Conservation (phyloP, 2,113 vertebrate genomes). For the Gallinago jamesoni region DNA sequence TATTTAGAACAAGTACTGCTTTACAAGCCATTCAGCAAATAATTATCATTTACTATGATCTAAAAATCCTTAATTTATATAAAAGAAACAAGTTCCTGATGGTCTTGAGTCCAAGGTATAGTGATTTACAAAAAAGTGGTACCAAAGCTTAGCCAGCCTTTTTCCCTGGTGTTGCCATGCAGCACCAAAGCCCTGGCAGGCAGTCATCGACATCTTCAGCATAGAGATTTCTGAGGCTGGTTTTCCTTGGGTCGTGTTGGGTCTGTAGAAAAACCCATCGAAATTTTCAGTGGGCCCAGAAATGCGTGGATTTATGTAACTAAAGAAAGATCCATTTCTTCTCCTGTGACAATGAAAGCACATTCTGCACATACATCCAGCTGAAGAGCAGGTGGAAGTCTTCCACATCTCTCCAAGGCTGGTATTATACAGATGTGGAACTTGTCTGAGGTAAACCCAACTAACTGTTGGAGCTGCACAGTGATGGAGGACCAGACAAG, state of each 20-base stretch:
- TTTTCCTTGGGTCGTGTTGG: neutral
- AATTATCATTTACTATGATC: neutral
- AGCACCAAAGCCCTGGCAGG: neutral
- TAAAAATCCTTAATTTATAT: neutral
- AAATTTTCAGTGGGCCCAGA: neutral
- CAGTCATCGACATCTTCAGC: neutral
- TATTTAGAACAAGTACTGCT: neutral
- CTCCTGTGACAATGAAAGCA: neutral
- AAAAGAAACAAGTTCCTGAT: neutral
- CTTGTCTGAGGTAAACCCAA: neutral
- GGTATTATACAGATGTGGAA: neutral
- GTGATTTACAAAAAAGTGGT: neutral
- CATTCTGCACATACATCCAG: neutral
- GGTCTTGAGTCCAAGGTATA: neutral
- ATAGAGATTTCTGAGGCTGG: neutral
- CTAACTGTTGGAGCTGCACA: rapidly evolving
- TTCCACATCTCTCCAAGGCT: neutral
- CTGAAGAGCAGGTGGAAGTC: neutral
- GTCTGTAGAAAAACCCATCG: neutral
- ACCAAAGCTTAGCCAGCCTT: neutral
- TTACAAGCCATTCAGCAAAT: neutral
- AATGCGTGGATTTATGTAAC: neutral
- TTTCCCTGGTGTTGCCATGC: neutral
- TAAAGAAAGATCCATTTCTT: neutral
- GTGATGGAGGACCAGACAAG: neutral